Conservation (phyloP, 2,888 invertebrate species). For the Agrenia bidenticulata region DNA sequence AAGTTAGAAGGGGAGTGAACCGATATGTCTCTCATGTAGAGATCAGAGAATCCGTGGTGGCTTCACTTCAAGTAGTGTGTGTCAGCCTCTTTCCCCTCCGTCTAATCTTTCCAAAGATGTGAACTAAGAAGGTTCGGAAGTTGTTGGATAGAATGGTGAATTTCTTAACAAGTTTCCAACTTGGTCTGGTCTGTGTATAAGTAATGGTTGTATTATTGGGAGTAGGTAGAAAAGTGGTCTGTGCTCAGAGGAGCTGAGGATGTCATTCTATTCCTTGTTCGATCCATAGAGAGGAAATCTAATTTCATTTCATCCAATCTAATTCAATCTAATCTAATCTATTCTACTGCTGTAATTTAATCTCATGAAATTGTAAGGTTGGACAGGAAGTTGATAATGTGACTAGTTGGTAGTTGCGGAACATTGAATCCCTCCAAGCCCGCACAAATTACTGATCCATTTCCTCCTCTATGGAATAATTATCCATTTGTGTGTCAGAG, state of each 20-base stretch:
- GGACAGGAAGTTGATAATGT: conserved; percentile 14
- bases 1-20: background rate
- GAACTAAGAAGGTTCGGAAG: no score
- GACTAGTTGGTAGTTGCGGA: background rate
- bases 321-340: conserved; percentile 17
- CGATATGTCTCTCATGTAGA: background rate
- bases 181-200: no score
- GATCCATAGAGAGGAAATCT: conserved; percentile 11
- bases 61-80: no score
- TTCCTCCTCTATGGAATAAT: background rate
- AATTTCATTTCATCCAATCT: conserved; percentile 19
- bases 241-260: background rate
- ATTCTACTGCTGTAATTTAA: conserved; percentile 13
- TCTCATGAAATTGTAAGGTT: conserved; percentile 8
- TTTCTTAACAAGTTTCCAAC: no score
- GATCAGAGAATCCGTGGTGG: no score
- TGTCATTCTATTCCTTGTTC: background rate
- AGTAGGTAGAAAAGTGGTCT: no score
- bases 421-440: background rate
- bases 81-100: no score
- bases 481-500: no score
- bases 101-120: no score
- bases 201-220: no score
- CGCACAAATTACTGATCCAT: conserved; percentile 2
- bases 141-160: no score